Percentiles rank a stretch among this genome's conserved stretches.
Conservation (phyloP, 1,140 invertebrate genomes). For the Ostrea denselamellosa region DNA sequence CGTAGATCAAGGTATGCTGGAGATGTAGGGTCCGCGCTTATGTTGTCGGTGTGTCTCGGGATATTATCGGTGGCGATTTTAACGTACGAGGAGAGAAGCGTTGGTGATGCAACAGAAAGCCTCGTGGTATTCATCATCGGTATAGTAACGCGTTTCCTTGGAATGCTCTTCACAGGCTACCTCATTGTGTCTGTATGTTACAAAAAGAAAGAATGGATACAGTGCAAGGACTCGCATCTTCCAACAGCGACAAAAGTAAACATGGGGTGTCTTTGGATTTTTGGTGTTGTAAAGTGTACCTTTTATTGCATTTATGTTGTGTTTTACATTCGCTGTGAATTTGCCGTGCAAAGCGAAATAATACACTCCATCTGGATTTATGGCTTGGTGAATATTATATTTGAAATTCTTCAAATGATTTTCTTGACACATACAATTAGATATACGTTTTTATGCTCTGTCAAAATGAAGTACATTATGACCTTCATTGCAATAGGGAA, state of each 20-base stretch:
- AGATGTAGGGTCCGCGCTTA: neutral
- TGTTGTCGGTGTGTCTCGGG: neutral
- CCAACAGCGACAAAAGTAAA: neutral
- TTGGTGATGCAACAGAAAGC: neutral
- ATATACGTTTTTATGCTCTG: neutral
- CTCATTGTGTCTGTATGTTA: neutral
- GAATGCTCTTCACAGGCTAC: neutral
- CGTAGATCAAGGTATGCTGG: neutral
- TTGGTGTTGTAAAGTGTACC: constrained; percentile 1
- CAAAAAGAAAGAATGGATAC: neutral
- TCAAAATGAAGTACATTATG: neutral
- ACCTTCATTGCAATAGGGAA: neutral
- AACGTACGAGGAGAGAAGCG: neutral
- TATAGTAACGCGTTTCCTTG: neutral
- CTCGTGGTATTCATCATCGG: neutral
- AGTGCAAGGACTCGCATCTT: neutral
- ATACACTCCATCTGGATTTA: neutral
- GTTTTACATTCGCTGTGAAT: neutral
- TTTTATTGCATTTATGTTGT: neutral
- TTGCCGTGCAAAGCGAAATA: neutral
- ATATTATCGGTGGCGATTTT: neutral
- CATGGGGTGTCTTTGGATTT: neutral
- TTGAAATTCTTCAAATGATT: neutral
- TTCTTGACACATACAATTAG: neutral
- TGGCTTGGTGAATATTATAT: neutral